Conservation (phyloP, 2,888 invertebrate species). For the Troides oblongomaculatus region DNA sequence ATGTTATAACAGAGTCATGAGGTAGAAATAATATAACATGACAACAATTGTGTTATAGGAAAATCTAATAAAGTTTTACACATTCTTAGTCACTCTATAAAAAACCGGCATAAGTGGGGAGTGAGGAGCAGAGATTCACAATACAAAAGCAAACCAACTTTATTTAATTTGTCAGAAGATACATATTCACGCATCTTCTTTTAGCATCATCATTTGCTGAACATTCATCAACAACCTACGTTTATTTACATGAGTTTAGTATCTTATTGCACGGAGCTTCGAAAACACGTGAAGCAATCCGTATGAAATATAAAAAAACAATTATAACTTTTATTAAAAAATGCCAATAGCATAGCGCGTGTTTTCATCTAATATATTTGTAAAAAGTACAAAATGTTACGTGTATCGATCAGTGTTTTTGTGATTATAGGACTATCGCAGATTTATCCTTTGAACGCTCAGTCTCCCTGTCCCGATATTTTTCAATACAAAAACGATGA, state of each 20-base stretch:
- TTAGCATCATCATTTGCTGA: constrained; percentile 11
- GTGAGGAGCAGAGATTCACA: not conserved
- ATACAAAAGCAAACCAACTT: constrained; percentile 8
- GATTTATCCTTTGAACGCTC: constrained; percentile 40
- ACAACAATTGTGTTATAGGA: not conserved
- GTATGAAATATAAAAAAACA: constrained; percentile 15
- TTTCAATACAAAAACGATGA: constrained; percentile 57
- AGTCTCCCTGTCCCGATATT: constrained; percentile 58
- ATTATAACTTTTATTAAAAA: constrained; percentile 1
- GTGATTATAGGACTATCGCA: constrained; percentile 41
- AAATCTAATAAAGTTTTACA: constrained; percentile 3
- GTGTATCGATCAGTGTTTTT: constrained; percentile 40
- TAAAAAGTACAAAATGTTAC: constrained; percentile 36
- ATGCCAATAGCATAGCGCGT: constrained; percentile 26
- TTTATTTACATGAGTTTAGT: constrained; percentile 35
- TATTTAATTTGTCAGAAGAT: constrained; percentile 12
- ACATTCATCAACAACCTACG: constrained; percentile 29
- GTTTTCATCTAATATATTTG: not conserved
- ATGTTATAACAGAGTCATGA: too few relatives aligned
- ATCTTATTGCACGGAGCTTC: constrained; percentile 40
- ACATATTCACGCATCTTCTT: constrained; percentile 13
- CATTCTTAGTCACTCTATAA: constrained; percentile 13
- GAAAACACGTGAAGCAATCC: constrained; percentile 40
- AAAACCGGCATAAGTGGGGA: constrained; percentile 5
- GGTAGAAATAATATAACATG: too few relatives aligned